phyloP scores from a whole-genome alignment of 2,888 invertebrate genomes.

The Zaprionus obscuricornis region DNA sequence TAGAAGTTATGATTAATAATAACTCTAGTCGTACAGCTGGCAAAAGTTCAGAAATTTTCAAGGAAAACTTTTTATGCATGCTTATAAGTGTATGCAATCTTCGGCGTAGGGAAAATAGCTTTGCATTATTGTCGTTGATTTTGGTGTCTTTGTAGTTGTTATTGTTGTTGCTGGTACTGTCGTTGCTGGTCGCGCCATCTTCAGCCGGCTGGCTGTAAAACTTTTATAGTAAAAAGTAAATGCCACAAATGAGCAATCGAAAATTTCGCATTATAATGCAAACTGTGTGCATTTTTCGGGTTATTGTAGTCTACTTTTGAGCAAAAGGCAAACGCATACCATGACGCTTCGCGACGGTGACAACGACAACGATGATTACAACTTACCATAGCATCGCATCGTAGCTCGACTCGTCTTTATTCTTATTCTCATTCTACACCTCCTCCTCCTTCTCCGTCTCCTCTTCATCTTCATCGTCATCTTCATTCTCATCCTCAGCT shows the following conservation, averaged over 20 bases:
- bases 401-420: conserved; percentile 19
- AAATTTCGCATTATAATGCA: conserved; percentile 80
- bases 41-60: too few relatives aligned
- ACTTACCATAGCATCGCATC: neutral
- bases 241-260: conserved; percentile 81
- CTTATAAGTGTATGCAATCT: too few relatives aligned
- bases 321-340: conserved; percentile 66
- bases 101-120: too few relatives aligned
- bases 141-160: conserved; percentile 7
- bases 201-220: conserved; percentile 60
- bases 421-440: conserved; percentile 2
- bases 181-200: conserved; percentile 46
- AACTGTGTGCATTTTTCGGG: conserved; percentile 77
- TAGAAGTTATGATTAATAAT: too few relatives aligned
- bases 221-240: conserved; percentile 76
- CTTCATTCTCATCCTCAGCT: too few relatives aligned
- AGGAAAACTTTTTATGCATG: too few relatives aligned
- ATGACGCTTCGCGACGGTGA: too few relatives aligned
- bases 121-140: too few relatives aligned
- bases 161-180: neutral
- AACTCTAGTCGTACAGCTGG: too few relatives aligned
- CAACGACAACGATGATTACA: conserved; percentile 23
- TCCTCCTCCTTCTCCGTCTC: neutral
- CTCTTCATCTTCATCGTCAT: conserved; percentile 7
- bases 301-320: conserved; percentile 66